Percentiles rank a stretch among this genome's conserved stretches.
These are phyloP conservation scores for Holothuria glaberrima DNA, from an alignment of 35 echinoderm and acorn worm genomes.

Conservation along the genomic window DNA sequence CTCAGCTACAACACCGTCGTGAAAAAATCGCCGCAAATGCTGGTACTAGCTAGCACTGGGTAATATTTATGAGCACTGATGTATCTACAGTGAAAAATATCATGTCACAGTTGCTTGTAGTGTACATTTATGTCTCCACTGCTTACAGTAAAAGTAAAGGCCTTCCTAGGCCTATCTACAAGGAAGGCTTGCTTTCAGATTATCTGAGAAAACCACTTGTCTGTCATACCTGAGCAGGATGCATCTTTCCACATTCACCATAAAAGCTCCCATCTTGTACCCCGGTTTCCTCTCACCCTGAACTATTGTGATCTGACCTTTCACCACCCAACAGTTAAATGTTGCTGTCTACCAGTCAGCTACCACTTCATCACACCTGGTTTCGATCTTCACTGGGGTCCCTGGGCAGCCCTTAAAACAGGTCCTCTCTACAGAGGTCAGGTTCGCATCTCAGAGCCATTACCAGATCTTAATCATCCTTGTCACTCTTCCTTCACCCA, in stretches of 20 bases:
- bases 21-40: too few species aligned
- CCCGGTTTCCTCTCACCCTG: slow-evolving; percentile 42
- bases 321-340: slow-evolving; percentile 23
- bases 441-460: neutral
- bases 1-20: too few species aligned
- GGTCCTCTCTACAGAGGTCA: slow-evolving; percentile 11
- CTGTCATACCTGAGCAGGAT: slow-evolving; percentile 30
- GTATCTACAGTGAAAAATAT: too few species aligned
- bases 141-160: too few species aligned
- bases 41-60: too few species aligned
- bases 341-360: slow-evolving; percentile 8
- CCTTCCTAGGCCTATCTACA: too few species aligned
- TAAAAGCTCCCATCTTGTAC: slow-evolving; percentile 31
- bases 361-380: slow-evolving; percentile 35
- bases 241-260: slow-evolving; percentile 41
- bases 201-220: neutral
- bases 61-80: too few species aligned
- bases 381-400: slow-evolving; percentile 20
- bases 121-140: too few species aligned
- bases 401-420: slow-evolving; percentile 41
- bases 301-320: slow-evolving; percentile 39
- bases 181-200: neutral
- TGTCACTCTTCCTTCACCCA: slow-evolving; percentile 40
- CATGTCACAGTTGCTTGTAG: too few species aligned
- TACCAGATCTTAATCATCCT: slow-evolving; percentile 16